These are phyloP conservation scores for Mamestra brassicae DNA, from an alignment of 2,888 invertebrate species.

Conservation along the genomic window DNA sequence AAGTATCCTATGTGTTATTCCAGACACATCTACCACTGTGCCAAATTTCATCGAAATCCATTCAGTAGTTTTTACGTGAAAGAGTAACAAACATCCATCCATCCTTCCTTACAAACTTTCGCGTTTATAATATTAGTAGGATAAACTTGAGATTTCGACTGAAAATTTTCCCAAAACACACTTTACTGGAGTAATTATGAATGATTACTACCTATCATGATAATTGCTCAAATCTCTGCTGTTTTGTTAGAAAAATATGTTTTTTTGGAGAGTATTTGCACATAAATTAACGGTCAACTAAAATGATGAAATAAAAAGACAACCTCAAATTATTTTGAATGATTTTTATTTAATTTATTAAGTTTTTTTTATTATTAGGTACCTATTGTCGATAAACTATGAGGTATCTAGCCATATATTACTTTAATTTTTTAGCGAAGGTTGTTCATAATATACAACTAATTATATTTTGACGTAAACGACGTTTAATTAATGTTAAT, in stretches of 20 bases:
- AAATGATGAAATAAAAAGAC: neutral
- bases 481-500: slow-evolving; percentile 8
- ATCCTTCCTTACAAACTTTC: no score
- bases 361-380: neutral
- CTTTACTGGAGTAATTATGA: no score
- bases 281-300: neutral
- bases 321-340: slow-evolving; percentile 1
- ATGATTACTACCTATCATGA: no score
- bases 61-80: no score
- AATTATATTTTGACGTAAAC: neutral
- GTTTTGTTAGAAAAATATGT: neutral
- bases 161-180: no score
- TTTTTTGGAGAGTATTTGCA: neutral
- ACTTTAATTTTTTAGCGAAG: neutral
- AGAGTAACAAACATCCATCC: no score
- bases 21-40: no score
- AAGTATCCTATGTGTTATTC: no score
- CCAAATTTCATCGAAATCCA: no score
- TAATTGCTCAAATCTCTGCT: neutral
- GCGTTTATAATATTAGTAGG: no score
- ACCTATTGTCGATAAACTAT: neutral
- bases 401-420: neutral
- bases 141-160: no score
- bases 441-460: slow-evolving; percentile 3
- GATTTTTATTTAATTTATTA: slow-evolving; percentile 9